Evolutionary conservation across 1,140 invertebrate genomes (phyloP).

Genomic region (Streblospio benedicti): DNA sequence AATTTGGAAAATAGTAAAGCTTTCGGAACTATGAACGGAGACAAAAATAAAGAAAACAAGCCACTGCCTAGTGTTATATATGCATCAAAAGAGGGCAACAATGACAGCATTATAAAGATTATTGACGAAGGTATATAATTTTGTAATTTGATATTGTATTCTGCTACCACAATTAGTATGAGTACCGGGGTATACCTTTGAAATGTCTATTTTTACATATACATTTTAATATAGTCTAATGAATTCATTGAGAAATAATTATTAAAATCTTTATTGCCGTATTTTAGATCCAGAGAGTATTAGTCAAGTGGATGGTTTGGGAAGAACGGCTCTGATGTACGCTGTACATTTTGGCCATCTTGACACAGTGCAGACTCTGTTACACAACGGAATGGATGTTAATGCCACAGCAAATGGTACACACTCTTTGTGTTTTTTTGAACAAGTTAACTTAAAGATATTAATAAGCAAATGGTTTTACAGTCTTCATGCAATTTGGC

Average conservation of each 20-base stretch:
- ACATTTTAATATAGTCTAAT: no score
- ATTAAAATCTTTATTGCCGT: background rate
- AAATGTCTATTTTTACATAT: no score
- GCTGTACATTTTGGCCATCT: slow-evolving; percentile 41
- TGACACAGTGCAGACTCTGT: slow-evolving; percentile 32
- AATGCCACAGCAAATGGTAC: slow-evolving; percentile 43
- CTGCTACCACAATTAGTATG: no score
- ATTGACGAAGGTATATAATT: slow-evolving; percentile 29
- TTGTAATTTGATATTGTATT: no score
- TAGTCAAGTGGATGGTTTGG: slow-evolving; percentile 38
- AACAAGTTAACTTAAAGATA: background rate
- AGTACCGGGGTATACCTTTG: no score
- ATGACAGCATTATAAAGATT: slow-evolving; percentile 30
- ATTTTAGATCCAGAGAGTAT: slow-evolving; percentile 30
- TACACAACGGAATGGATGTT: slow-evolving; percentile 37
- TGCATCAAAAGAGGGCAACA: slow-evolving; percentile 37
- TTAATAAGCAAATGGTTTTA: no score
- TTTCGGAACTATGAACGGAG: slow-evolving; percentile 20
- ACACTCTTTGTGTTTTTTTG: no score
- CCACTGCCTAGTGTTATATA: slow-evolving; percentile 36
- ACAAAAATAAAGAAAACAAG: slow-evolving; percentile 31
- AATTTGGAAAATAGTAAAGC: slow-evolving; percentile 35
- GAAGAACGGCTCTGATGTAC: slow-evolving; percentile 39
- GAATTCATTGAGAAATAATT: no score
- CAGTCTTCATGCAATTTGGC: background rate